Percentiles rank a stretch among this genome's conserved stretches.
Evolutionary conservation across 92 coral and sea anemone species (phyloP).

Genomic region (Epizoanthus fatuus): DNA sequence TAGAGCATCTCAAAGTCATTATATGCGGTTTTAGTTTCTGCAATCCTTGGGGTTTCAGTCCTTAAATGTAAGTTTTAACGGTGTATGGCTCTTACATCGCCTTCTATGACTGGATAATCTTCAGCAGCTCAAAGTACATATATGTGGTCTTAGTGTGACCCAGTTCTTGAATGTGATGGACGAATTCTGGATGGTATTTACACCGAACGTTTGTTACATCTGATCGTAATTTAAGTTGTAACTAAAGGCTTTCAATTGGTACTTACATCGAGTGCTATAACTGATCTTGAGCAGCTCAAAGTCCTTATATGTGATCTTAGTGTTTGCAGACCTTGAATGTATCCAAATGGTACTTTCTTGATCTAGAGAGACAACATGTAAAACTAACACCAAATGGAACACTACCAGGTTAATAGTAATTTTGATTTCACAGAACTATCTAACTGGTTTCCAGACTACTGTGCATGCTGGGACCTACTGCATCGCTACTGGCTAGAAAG

Average conservation of each 20-base stretch:
- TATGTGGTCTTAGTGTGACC: slow-evolving; percentile 33
- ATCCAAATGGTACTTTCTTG: slow-evolving; percentile 92
- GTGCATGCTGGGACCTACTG: no score
- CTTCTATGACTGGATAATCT: background rate
- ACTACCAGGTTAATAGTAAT: no score
- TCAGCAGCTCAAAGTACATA: slow-evolving; percentile 73
- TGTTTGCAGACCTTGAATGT: slow-evolving; percentile 89
- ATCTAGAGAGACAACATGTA: slow-evolving; percentile 58
- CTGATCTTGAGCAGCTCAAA: slow-evolving; percentile 69
- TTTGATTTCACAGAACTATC: background rate
- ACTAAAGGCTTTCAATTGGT: background rate
- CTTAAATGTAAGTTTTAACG: no score
- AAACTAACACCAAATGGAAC: background rate
- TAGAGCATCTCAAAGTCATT: slow-evolving; percentile 71
- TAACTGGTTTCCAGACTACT: background rate
- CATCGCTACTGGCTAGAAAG: no score
- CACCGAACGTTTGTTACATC: slow-evolving; percentile 77
- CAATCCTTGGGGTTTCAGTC: no score
- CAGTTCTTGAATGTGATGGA: no score
- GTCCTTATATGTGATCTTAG: slow-evolving; percentile 84
- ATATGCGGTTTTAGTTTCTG: slow-evolving; percentile 60
- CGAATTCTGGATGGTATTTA: slow-evolving; percentile 53
- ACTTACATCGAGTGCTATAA: slow-evolving; percentile 92
- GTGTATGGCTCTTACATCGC: no score
- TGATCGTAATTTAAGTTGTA: slow-evolving; percentile 28